These are phyloP conservation scores for Bucorvus abyssinicus DNA, from an alignment of 2,797 vertebrate genomes.

Conservation along the genomic window DNA sequence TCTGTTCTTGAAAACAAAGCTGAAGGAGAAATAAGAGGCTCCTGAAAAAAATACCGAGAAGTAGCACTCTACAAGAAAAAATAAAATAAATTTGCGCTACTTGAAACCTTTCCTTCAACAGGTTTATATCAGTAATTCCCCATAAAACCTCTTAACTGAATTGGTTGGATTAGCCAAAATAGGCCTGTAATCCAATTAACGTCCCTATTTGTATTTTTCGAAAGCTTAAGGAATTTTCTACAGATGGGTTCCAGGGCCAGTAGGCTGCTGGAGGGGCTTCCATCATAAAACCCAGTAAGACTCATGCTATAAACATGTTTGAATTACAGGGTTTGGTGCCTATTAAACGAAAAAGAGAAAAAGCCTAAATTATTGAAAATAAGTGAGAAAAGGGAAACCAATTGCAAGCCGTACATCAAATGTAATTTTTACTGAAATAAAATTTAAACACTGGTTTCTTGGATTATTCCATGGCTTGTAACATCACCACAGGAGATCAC, in stretches of 20 bases:
- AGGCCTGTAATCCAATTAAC: not conserved
- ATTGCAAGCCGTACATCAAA: slow-evolving; percentile 23
- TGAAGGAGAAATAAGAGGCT: not conserved
- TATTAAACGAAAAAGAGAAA: not conserved
- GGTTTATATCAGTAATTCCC: not conserved
- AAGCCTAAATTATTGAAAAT: not conserved
- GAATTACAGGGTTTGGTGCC: not conserved
- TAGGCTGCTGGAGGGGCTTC: not conserved
- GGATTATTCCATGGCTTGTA: not conserved
- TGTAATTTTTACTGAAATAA: slow-evolving; percentile 40
- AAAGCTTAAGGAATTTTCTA: not conserved
- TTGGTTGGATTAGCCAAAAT: not conserved
- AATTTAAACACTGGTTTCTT: slow-evolving; percentile 41
- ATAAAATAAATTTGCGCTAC: not conserved
- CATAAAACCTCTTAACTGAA: not conserved
- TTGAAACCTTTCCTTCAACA: not conserved
- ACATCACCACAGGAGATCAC: not conserved
- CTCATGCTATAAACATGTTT: not conserved
- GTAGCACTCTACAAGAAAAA: not conserved
- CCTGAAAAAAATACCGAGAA: not conserved
- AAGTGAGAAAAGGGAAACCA: not conserved
- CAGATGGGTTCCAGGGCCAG: not conserved
- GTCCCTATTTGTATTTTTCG: not conserved
- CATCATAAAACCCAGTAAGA: not conserved
- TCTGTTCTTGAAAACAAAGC: not conserved